A percentile compares a stretch with the other conserved stretches of the same genome.
Evolutionary conservation across 64 coral and sea anemone species (phyloP).

Genomic region (Dendrophyllia cribrosa): DNA sequence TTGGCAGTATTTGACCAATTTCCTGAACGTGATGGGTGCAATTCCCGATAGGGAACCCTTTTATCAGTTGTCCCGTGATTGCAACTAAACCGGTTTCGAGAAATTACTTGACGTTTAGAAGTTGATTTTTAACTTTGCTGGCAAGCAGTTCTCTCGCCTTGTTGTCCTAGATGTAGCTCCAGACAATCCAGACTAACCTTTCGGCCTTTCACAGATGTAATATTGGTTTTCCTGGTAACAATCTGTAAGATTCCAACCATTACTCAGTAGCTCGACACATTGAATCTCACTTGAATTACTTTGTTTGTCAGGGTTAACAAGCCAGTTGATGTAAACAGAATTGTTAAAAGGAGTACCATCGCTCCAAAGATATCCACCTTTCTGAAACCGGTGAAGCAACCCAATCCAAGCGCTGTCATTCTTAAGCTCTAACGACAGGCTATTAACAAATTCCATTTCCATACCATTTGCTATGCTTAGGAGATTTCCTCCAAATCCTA

Average conservation of each 20-base stretch:
- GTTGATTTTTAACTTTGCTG: too few relatives aligned
- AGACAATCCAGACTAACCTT: not conserved
- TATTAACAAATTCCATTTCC: not conserved
- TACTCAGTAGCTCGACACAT: not conserved
- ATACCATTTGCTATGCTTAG: not conserved
- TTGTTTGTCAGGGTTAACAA: too few relatives aligned
- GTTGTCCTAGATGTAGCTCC: too few relatives aligned
- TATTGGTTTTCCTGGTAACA: not conserved
- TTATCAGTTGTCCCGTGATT: too few relatives aligned
- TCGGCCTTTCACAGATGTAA: not conserved
- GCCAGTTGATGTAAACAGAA: slow-evolving; percentile 3
- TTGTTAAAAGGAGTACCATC: not conserved
- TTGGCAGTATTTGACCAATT: too few relatives aligned
- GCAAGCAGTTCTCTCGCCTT: too few relatives aligned
- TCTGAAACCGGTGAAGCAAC: not conserved
- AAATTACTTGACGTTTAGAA: too few relatives aligned
- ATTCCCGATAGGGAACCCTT: too few relatives aligned
- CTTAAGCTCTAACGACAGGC: too few relatives aligned
- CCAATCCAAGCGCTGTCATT: not conserved
- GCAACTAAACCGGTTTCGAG: too few relatives aligned
- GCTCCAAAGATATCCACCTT: not conserved
- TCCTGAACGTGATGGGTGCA: too few relatives aligned
- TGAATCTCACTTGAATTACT: not conserved
- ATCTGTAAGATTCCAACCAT: not conserved
- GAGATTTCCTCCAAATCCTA: not conserved